A percentile compares a stretch with the other conserved stretches of the same genome.
These are phyloP conservation scores for Ochropacha duplaris DNA, from an alignment of 2,888 invertebrate genomes.

Conservation along the genomic window DNA sequence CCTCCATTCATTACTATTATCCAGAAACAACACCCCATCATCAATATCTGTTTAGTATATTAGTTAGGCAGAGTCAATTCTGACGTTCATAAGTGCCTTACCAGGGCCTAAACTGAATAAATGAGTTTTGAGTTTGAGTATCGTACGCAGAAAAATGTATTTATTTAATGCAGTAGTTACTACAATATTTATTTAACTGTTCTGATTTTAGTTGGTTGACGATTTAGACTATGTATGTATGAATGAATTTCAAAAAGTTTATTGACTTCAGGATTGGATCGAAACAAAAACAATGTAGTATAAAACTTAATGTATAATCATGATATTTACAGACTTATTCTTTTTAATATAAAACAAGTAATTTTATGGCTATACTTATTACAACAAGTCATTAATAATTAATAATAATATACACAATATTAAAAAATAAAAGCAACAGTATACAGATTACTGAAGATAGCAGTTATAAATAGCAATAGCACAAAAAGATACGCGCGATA, in stretches of 20 bases:
- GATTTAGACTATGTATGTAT: too few relatives aligned
- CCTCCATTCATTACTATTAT: conserved; percentile 50
- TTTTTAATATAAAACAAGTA: conserved; percentile 80
- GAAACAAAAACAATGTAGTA: conserved; percentile 77
- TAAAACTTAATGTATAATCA: conserved; percentile 83
- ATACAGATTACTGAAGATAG: conserved; percentile 72
- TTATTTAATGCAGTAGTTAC: too few relatives aligned
- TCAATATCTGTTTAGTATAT: too few relatives aligned
- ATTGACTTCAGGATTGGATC: conserved; percentile 30
- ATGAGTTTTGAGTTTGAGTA: too few relatives aligned
- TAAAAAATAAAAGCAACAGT: conserved; percentile 78
- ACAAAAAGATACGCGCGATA: conserved; percentile 67
- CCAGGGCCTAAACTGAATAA: too few relatives aligned
- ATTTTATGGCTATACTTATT: conserved; percentile 82
- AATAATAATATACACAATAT: conserved; percentile 80
- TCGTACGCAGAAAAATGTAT: background rate
- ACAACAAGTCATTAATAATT: conserved; percentile 81
- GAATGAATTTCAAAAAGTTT: background rate
- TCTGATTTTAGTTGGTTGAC: too few relatives aligned
- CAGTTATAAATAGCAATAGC: conserved; percentile 69
- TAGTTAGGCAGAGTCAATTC: too few relatives aligned
- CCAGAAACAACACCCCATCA: background rate
- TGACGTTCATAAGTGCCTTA: too few relatives aligned
- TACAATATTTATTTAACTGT: too few relatives aligned
- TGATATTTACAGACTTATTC: conserved; percentile 81